Conservation (phyloP, 2,113 vertebrate species). For the Lycocorax pyrrhopterus region DNA sequence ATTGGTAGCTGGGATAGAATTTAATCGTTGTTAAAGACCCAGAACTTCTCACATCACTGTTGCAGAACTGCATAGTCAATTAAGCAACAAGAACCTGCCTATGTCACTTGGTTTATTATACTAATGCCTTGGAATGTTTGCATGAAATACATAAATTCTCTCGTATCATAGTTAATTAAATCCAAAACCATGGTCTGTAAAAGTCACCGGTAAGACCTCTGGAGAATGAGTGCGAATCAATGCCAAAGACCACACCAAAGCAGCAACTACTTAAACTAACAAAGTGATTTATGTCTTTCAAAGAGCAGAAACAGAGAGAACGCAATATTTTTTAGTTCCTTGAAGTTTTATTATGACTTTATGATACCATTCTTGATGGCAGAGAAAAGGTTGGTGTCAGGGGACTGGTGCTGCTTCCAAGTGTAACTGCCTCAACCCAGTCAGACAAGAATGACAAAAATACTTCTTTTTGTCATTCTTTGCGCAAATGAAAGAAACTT, state of each 20-base stretch:
- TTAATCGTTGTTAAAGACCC: constrained; percentile 49
- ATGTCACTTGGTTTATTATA: constrained; percentile 57
- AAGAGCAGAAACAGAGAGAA: background rate
- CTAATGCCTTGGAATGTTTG: constrained; percentile 46
- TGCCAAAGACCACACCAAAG: constrained; percentile 48
- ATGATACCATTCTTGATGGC: constrained; percentile 11
- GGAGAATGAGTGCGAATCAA: constrained; percentile 7
- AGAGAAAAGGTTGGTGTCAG: constrained; percentile 47
- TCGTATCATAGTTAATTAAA: constrained; percentile 65
- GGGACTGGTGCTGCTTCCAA: constrained; percentile 53
- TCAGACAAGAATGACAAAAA: constrained; percentile 60
- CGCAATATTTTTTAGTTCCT: constrained; percentile 15
- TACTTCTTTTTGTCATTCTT: constrained; percentile 80
- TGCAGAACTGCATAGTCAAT: constrained; percentile 59
- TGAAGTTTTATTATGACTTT: constrained; percentile 44
- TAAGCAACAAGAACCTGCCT: constrained; percentile 62
- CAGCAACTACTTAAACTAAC: constrained; percentile 48
- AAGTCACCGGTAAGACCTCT: constrained; percentile 61
- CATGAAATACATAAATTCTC: constrained; percentile 61
- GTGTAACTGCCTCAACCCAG: constrained; percentile 55
- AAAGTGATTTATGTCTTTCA: constrained; percentile 38
- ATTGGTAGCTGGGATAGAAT: constrained; percentile 17
- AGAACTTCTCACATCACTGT: constrained; percentile 16
- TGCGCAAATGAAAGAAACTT: constrained; percentile 93
- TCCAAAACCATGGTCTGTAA: constrained; percentile 42